Evolutionary conservation across 2,888 invertebrate genomes (phyloP).

Genomic region (Agrotis puta): DNA sequence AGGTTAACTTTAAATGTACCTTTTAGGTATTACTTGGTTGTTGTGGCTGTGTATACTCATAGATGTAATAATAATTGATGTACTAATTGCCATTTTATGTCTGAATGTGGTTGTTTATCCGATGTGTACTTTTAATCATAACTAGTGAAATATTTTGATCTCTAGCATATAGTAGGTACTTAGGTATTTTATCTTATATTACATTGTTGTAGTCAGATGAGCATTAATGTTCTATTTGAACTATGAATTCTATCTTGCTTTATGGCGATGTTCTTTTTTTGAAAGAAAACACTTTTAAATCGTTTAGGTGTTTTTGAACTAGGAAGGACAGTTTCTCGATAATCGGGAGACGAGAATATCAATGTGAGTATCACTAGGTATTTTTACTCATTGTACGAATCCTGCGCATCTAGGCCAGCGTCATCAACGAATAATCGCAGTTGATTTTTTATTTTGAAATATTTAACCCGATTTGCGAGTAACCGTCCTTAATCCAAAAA

Average conservation of each 20-base stretch:
- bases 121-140: conserved; percentile 46
- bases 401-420: no score
- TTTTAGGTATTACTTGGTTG: conserved; percentile 40
- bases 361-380: not conserved
- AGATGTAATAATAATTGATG: conserved; percentile 40
- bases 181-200: conserved; percentile 36
- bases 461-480: not conserved
- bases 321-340: not conserved
- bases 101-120: conserved; percentile 47
- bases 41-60: conserved; percentile 61
- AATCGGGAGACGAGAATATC: not conserved
- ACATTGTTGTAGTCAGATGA: conserved; percentile 12
- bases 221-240: conserved; percentile 40
- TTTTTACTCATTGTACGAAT: no score
- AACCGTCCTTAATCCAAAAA: not conserved
- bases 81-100: conserved; percentile 41
- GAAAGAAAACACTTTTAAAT: not conserved
- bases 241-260: not conserved
- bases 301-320: no score
- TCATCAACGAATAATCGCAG: no score
- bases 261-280: not conserved
- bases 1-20: conserved; percentile 14
- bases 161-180: conserved; percentile 49
- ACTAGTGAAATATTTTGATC: conserved; percentile 62
- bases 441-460: no score